phyloP scores from a whole-genome alignment of 2,797 vertebrate species.

The Thalassophryne amazonica region DNA sequence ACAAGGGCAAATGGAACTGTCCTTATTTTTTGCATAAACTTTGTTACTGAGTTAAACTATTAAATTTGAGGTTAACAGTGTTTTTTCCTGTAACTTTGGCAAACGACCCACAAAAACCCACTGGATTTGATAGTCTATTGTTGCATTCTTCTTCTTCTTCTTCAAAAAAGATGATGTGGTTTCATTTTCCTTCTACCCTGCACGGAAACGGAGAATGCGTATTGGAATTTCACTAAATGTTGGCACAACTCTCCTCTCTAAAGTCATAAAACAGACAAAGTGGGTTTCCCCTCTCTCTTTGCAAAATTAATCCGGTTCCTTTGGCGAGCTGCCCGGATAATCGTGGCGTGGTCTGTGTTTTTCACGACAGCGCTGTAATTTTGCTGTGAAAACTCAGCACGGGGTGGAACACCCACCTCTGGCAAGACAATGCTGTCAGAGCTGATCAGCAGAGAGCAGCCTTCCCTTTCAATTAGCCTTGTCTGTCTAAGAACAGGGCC shows the following conservation, averaged over 20 bases:
- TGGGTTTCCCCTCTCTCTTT: conserved; percentile 58
- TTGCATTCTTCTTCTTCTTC: conserved; percentile 18
- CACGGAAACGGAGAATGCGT: conserved; percentile 26
- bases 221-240: conserved; percentile 37
- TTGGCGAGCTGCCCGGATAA: conserved; percentile 72
- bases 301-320: conserved; percentile 69
- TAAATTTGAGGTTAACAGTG: conserved; percentile 9
- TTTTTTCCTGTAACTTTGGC: conserved; percentile 42
- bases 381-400: conserved; percentile 74
- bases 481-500: conserved; percentile 72
- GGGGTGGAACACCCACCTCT: conserved; percentile 77
- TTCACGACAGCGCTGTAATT: conserved; percentile 67
- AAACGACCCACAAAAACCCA: conserved; percentile 22
- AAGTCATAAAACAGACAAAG: conserved; percentile 54
- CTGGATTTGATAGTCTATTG: conserved; percentile 29
- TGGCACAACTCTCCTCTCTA: conserved; percentile 41
- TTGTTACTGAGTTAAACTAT: conserved; percentile 27
- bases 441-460: conserved; percentile 74
- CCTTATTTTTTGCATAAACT: no score
- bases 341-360: conserved; percentile 63
- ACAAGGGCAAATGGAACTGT: no score
- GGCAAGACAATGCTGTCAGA: conserved; percentile 76
- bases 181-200: conserved; percentile 29
- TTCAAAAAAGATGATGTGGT: conserved; percentile 1
- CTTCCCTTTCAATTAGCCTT: conserved; percentile 83